These are phyloP conservation scores for Perccottus glenii DNA, from an alignment of 2,113 vertebrate species.

Conservation along the genomic window DNA sequence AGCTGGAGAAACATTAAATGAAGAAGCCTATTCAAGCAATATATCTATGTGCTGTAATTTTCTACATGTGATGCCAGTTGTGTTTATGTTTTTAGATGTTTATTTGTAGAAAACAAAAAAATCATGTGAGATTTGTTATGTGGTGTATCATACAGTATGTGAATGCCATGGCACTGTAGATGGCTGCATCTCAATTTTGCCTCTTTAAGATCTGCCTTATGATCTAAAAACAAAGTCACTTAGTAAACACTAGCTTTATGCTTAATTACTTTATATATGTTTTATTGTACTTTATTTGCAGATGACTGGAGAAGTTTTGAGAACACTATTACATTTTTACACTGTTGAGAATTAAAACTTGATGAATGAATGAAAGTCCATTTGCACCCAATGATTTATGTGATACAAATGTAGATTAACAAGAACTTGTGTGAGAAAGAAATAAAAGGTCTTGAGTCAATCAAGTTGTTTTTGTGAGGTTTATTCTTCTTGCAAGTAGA, in stretches of 20 bases:
- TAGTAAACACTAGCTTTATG: not conserved
- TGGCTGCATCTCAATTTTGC: constrained; percentile 16
- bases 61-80: no score
- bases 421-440: no score
- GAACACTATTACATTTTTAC: constrained; percentile 10
- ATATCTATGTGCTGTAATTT: no score
- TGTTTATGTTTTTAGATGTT: no score
- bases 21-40: not conserved
- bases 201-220: constrained; percentile 36
- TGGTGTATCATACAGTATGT: not conserved
- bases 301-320: constrained; percentile 21
- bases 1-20: not conserved
- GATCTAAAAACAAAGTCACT: not conserved
- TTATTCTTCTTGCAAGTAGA: no score
- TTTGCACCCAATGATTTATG: constrained; percentile 10
- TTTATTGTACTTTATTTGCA: not conserved
- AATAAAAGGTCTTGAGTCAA: no score
- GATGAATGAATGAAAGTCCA: not conserved
- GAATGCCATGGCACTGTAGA: not conserved
- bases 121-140: not conserved
- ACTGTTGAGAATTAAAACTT: constrained; percentile 28
- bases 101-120: not conserved
- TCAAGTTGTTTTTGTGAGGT: no score
- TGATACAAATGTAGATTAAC: not conserved
- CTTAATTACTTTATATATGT: not conserved